These are phyloP conservation scores for Tretioscincus oriximinensis DNA, from an alignment of 2,113 vertebrate genomes.

Conservation along the genomic window DNA sequence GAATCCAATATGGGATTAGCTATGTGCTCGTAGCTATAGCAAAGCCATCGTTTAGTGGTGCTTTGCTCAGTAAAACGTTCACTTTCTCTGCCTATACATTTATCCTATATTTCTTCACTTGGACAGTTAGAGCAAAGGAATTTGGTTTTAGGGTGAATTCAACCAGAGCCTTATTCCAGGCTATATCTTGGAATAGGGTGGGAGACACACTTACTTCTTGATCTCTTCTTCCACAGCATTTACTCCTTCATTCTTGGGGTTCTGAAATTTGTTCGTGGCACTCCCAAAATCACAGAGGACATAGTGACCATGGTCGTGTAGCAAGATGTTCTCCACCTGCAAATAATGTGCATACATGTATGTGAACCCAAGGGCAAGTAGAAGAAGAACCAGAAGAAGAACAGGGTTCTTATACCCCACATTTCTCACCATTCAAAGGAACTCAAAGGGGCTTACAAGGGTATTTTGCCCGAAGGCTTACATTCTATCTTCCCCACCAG, in stretches of 20 bases:
- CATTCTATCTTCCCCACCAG: no score
- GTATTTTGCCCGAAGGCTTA: no score
- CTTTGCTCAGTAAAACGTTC: not conserved
- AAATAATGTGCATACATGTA: conserved; percentile 14
- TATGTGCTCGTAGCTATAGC: not conserved
- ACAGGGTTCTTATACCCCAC: no score
- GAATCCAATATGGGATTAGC: not conserved
- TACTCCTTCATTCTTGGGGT: conserved; percentile 92
- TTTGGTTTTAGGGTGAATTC: no score
- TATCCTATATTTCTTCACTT: not conserved
- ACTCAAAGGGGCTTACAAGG: no score
- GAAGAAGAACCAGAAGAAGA: no score
- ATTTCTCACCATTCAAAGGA: no score
- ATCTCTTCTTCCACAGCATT: conserved; percentile 93
- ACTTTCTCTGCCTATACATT: not conserved
- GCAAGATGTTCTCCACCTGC: conserved; percentile 97
- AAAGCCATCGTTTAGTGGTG: not conserved
- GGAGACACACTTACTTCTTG: conserved; percentile 84
- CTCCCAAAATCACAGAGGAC: conserved; percentile 98
- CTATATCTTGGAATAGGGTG: no score
- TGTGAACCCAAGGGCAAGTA: not conserved
- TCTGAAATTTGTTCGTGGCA: conserved; percentile 92
- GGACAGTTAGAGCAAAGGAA: not conserved
- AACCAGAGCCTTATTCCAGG: no score
- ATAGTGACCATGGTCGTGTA: conserved; percentile 95